Percentiles rank a stretch among this genome's conserved stretches.
Conservation (phyloP, 2,113 vertebrate species). For the Ctenodactylus gundi region DNA sequence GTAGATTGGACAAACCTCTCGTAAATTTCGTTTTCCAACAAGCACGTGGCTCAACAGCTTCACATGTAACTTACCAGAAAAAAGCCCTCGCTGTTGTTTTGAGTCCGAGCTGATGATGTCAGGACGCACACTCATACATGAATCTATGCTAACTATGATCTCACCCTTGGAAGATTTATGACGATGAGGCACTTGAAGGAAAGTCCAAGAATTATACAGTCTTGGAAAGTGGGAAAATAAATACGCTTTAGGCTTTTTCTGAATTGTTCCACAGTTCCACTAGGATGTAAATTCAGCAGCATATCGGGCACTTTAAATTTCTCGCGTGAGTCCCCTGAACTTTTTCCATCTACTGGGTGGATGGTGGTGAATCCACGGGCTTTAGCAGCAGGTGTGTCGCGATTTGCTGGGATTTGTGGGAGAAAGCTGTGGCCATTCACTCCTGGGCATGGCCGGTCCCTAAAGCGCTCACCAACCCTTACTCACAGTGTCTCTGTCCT, state of each 20-base stretch:
- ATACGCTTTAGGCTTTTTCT: conserved; percentile 22
- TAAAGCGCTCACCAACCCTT: no score
- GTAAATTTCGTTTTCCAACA: conserved; percentile 60
- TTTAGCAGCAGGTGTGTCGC: not conserved
- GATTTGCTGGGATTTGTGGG: conserved; percentile 35
- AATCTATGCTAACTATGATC: conserved; percentile 59
- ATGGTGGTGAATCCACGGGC: not conserved
- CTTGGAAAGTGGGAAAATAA: conserved; percentile 45
- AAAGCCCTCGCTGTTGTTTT: conserved; percentile 48
- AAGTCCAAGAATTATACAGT: conserved; percentile 59
- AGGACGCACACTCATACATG: no score
- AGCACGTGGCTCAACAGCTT: conserved; percentile 51
- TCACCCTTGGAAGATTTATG: conserved; percentile 41
- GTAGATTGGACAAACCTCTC: conserved; percentile 68
- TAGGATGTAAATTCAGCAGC: conserved; percentile 46
- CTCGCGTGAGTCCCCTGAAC: conserved; percentile 21
- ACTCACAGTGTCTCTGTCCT: no score
- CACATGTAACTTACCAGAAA: conserved; percentile 63
- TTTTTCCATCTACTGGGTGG: conserved; percentile 22
- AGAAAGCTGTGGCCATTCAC: conserved; percentile 42
- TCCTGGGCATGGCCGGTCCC: no score
- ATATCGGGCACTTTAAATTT: conserved; percentile 51
- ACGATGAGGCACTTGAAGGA: conserved; percentile 70
- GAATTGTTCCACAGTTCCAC: conserved; percentile 56
- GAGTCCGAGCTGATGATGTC: conserved; percentile 75